Evolutionary conservation across 2,113 vertebrate genomes (phyloP), one percentile per base, ranked within the genome.

Genomic region (Paedocypris sp.): DNA sequence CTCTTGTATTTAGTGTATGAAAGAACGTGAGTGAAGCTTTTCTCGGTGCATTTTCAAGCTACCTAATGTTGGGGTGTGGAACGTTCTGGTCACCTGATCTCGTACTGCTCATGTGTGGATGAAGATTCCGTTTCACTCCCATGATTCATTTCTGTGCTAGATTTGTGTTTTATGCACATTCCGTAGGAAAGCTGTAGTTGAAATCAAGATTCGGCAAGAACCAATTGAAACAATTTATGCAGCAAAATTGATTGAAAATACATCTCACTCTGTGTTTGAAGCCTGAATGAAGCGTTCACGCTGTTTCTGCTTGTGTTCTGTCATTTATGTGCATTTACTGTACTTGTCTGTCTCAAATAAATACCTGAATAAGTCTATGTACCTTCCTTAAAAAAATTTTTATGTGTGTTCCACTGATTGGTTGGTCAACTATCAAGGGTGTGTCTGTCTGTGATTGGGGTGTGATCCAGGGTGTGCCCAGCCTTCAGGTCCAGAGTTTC

Each of bases 331-430:
- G 22, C 31, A 59, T 56, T 36, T 38, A 33, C 43, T 62, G 66
- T 63, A 62, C 12, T 39, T 49, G 51, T 51, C 36, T 50, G 51
- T 68, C 59, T 45, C 51, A 63, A 68, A 68, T 68, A 68, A 68
- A 68, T 56, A 54, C 57, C 16, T 33, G 38, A 9, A 46, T 38
- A 56, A 20, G 16, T 46, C 42, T 15, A n/a, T n/a, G n/a, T n/a
- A n/a, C n/a, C n/a, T n/a, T n/a, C n/a, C n/a, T n/a, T n/a, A n/a
- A n/a, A n/a, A n/a, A n/a, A n/a, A n/a, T n/a, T n/a, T n/a, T n/a
- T n/a, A n/a, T n/a, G n/a, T n/a, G n/a, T n/a, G n/a, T n/a, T n/a
- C n/a, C n/a, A n/a, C n/a, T n/a, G n/a, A n/a, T n/a, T n/a, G n/a
- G n/a, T n/a, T n/a, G n/a, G n/a, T n/a, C n/a, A n/a, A n/a, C n/a